These are phyloP conservation scores for Noctua janthe DNA, from an alignment of 2,888 invertebrate genomes.

Conservation along the genomic window DNA sequence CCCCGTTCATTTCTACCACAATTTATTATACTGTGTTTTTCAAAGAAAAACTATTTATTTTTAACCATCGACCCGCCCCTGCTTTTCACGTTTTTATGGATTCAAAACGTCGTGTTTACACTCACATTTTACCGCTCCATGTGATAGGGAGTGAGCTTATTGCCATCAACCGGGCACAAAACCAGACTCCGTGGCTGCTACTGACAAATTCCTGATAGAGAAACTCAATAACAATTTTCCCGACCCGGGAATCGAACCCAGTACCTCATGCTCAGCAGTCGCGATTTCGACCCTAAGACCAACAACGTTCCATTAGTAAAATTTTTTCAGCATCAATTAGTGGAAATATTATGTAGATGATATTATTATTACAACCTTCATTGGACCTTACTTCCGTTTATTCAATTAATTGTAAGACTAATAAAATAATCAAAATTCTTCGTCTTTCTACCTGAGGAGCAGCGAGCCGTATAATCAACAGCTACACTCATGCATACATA, in stretches of 20 bases:
- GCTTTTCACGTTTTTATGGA: not conserved
- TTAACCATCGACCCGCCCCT: not conserved
- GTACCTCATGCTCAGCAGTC: too few species aligned
- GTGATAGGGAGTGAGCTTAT: too few species aligned
- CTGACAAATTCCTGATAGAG: too few species aligned
- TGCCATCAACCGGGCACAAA: too few species aligned
- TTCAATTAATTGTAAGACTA: conserved; percentile 49
- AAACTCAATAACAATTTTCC: too few species aligned
- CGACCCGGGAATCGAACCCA: too few species aligned
- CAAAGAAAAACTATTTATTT: not conserved
- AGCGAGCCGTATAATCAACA: conserved; percentile 30
- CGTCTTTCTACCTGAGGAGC: conserved; percentile 26
- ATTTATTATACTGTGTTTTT: not conserved
- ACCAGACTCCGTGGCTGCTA: too few species aligned
- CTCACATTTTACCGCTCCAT: too few species aligned
- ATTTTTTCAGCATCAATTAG: too few species aligned
- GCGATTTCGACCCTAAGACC: too few species aligned
- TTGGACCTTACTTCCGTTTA: conserved; percentile 6
- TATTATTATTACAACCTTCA: not conserved
- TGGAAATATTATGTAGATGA: not conserved
- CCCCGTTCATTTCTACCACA: not conserved
- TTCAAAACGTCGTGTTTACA: not conserved
- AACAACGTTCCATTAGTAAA: too few species aligned
- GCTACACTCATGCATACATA: conserved; percentile 48
- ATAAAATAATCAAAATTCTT: conserved; percentile 45